Conservation (phyloP, 2,888 invertebrate genomes). For the Unio delphinus region DNA sequence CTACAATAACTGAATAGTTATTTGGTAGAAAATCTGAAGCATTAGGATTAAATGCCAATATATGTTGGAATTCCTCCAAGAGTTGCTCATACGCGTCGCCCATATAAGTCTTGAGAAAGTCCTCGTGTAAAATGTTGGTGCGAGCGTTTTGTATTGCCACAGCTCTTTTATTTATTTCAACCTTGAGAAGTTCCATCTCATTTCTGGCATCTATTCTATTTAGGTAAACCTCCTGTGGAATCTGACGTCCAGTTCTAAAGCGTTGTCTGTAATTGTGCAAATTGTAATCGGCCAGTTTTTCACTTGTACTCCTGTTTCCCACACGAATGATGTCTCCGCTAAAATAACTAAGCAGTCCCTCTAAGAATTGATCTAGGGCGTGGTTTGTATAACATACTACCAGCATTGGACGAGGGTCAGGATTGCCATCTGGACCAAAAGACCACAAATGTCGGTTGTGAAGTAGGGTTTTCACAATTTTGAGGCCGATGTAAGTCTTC, state of each 20-base stretch:
- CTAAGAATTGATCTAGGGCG: conserved; percentile 70
- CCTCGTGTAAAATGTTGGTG: conserved; percentile 51
- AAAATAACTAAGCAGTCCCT: conserved; percentile 62
- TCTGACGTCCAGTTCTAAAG: conserved; percentile 20
- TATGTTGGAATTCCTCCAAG: conserved; percentile 17
- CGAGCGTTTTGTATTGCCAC: conserved; percentile 42
- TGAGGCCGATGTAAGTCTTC: conserved; percentile 85
- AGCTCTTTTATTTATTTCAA: conserved; percentile 38
- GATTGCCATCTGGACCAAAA: conserved; percentile 18
- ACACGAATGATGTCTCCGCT: conserved; percentile 59
- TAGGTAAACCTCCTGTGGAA: conserved; percentile 26
- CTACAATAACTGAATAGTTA: conserved; percentile 30
- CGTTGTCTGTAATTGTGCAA: conserved; percentile 30
- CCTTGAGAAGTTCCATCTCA: conserved; percentile 36
- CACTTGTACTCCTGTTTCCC: conserved; percentile 62
- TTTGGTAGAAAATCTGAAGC: conserved; percentile 10
- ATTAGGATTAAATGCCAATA: conserved; percentile 20
- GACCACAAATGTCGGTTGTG: conserved; percentile 74
- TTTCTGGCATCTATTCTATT: conserved; percentile 23
- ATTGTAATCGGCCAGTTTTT: conserved; percentile 40
- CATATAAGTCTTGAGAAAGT: conserved; percentile 34
- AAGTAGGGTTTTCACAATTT: conserved; percentile 79
- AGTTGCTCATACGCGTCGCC: conserved; percentile 13
- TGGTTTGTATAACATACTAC: conserved; percentile 71
- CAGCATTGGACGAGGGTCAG: conserved; percentile 62